These are phyloP conservation scores for Acanthiza pusilla DNA, from an alignment of 2,797 vertebrate species.

Conservation along the genomic window DNA sequence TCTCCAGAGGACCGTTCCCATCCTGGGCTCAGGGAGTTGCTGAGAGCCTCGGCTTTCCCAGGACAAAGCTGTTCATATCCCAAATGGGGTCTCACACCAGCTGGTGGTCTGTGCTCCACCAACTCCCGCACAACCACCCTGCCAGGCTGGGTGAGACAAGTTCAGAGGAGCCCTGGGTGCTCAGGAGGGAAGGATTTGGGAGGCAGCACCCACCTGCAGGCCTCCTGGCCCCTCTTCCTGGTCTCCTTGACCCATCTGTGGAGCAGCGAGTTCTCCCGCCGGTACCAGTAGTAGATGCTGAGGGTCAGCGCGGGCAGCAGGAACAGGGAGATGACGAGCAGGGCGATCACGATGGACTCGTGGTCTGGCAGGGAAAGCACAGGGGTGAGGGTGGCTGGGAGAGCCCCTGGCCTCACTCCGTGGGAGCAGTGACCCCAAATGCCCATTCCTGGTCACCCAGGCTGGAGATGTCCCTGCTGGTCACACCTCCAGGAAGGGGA, in stretches of 20 bases:
- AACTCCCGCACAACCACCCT: neutral
- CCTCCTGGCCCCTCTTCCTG: conserved; percentile 68
- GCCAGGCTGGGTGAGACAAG: neutral
- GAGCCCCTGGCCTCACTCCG: accelerated
- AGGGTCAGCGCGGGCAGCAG: conserved; percentile 70
- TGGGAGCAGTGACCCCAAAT: accelerated
- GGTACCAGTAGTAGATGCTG: conserved; percentile 79
- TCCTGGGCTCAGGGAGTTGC: neutral
- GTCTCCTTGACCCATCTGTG: conserved; percentile 75
- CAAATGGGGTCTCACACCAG: neutral
- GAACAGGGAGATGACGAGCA: conserved; percentile 83
- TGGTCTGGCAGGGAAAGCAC: conserved; percentile 68
- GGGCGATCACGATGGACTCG: conserved; percentile 69
- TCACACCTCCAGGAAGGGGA: neutral
- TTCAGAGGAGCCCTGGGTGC: neutral
- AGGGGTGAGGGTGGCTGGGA: neutral
- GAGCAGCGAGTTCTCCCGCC: conserved; percentile 74
- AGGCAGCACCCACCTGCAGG: conserved; percentile 17
- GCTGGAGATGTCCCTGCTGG: neutral
- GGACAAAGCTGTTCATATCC: neutral
- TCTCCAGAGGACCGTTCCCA: too few relatives aligned
- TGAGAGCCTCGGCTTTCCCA: neutral
- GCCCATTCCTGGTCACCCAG: neutral
- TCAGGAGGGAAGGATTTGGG: neutral
- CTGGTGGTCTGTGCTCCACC: neutral